Base-by-base conservation (phyloP, 2,888 invertebrate species). In the Epiblema foenella region DNA sequence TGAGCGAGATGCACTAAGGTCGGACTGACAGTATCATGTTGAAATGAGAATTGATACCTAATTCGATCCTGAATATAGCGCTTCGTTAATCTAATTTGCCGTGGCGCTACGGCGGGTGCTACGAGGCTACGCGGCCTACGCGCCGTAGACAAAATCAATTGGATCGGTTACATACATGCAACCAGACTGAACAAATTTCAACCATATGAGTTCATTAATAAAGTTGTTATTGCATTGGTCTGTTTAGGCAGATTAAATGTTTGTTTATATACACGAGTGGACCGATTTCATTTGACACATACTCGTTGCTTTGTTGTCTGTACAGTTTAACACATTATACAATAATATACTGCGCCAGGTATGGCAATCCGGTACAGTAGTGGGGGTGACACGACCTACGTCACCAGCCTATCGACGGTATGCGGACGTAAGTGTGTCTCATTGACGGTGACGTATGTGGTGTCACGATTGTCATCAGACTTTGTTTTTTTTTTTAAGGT, bases 71-170 rank as follows among this genome's bases (percentile, higher is more conserved):
- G 57, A 56, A 65, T 17, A 59, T 64, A 65, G 65, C 70, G 60
- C 67, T 66, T 71, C 71, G 71, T 67, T 71, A 71, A 67, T 57
- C 62, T 67, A 66, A 67, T 67, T 67, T 71, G 67, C 62, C 71
- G 62, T 71, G 66, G 66, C 71, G 66, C 71, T 71, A 67, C 71
- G 69, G 65, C 20, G 49, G 58, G 67, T 71, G 71, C 71, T 71
- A 71, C 70, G 70, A 37, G 11, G 70, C 70, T 60, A 60, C 62
- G 58, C 69, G 66, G 66, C 56, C 70, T 71, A 71, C 67, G 67
- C 71, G 66, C 39, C 60, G 56, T 71, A 66, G 71, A 51, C 71
- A 54, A 67, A 71, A 67, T 60, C 70, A 66, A 70, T 70, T 56
- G 65, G 65, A 54, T 70, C 29, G 4, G 52, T 42, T 59, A 59